Percentiles rank a stretch among this genome's conserved stretches.
Evolutionary conservation across 1,140 invertebrate species (phyloP).

Genomic region (Scaptomyza hsui): DNA sequence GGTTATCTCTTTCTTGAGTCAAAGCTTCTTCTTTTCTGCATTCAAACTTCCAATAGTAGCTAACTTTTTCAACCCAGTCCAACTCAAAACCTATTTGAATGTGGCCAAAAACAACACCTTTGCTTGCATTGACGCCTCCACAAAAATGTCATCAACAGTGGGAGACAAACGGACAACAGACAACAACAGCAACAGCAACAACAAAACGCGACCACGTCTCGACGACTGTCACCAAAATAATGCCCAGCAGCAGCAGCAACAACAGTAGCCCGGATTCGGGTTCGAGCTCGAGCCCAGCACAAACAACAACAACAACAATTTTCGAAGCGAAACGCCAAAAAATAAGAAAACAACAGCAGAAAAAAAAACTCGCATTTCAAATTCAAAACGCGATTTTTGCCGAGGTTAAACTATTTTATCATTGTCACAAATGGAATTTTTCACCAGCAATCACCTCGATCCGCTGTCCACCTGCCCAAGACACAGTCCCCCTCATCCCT

Average conservation of each 20-base stretch:
- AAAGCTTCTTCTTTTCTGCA: too few relatives aligned
- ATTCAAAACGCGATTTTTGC: conserved; percentile 80
- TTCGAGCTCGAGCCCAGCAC: conserved; percentile 16
- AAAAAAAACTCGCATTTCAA: conserved; percentile 70
- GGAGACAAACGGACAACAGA: conserved; percentile 17
- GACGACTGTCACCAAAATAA: conserved; percentile 68
- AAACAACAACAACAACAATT: conserved; percentile 52
- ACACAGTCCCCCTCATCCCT: conserved; percentile 23
- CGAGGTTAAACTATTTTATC: conserved; percentile 83
- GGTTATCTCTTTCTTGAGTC: background rate
- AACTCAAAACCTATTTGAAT: background rate
- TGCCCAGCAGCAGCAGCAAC: conserved; percentile 37
- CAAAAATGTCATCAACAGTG: conserved; percentile 33
- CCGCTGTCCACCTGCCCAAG: conserved; percentile 39
- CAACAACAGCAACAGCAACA: conserved; percentile 16
- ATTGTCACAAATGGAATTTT: conserved; percentile 83
- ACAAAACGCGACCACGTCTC: conserved; percentile 29
- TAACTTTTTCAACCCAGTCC: background rate
- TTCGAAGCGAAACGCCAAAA: conserved; percentile 71
- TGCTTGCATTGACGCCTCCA: conserved; percentile 29
- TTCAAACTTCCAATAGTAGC: too few relatives aligned
- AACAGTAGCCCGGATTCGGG: conserved; percentile 52
- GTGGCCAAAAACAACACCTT: background rate
- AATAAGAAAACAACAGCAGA: too few relatives aligned
- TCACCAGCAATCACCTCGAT: conserved; percentile 69